Evolutionary conservation across 2,113 vertebrate genomes (phyloP), one percentile per base, ranked within the genome.

Genomic region (Harpagus bidentatus): DNA sequence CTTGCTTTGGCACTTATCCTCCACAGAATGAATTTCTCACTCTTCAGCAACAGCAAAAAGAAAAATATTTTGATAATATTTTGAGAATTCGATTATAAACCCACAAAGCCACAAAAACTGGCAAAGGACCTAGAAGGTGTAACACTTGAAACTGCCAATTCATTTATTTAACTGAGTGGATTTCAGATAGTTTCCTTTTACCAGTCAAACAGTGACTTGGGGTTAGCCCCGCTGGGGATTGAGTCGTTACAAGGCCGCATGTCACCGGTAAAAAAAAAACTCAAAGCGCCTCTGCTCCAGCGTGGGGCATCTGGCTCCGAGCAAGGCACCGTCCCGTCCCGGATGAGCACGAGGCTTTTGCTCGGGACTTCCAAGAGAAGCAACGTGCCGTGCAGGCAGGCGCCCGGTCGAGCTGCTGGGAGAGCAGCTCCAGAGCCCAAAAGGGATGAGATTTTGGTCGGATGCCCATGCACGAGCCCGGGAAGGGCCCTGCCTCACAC

Each of bases 31-130:
- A 59, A 87, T 53, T 58, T 82, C 77, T 95, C 22, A 5, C 50
- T 94, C 76, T 78, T 89, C 91, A 73, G 56, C 62, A 94, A 62
- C 52, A 82, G 73, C 45, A 96, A 80, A 70, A 95, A 93, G 74
- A 86, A 95, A 96, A 97, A 95, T 90, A 97, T 94, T 97, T 94
- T 97, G 45, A 94, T 94, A 97, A 95, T 95, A 95, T 86, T 94
- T 96, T 94, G 67, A 94, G 91, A 96, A 97, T 91, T 91, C 6
- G 1, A 95, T 91, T 94, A 90, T 96, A 96, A 97, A 96, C 84
- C 93, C 96, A 96, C 96, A 97, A 96, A 96, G 91, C 95, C 96
- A 94, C 97, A 97, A 96, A 96, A 95, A 90, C 74, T 95, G 95
- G 66, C 93, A 82, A 88, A 96, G 62, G 78, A 94, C 74, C 47